Evolutionary conservation across 2,113 vertebrate genomes (phyloP), one percentile per base, ranked within the genome.

Genomic region (Caranx ignobilis): DNA sequence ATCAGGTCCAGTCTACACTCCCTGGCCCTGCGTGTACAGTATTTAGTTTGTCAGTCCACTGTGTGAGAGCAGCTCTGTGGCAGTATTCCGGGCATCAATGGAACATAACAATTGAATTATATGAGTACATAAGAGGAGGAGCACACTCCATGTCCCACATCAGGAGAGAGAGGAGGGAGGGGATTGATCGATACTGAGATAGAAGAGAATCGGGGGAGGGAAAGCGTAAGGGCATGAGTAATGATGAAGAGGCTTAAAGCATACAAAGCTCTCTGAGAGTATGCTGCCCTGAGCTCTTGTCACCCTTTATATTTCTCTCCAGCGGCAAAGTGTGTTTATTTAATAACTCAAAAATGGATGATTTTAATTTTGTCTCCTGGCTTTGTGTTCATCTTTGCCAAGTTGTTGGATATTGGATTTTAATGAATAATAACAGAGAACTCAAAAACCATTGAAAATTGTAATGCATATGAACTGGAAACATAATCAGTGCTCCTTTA

Each of bases 161-260:
- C 18, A 15, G 41, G 50, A 64, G 63, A 41, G 37, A 34, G 48
- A 76, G 26, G 26, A 37, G 32, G 66, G 79, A 77, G 48, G 26
- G 55, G 69, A 72, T 39, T 41, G 45, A 87, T 82, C 85, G 21
- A 83, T 87, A 69, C 1, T 0, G 57, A 32, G 54, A 32, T 6
- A 18, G 12, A 59, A 52, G 16, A 59, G 61, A 71, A 21, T 1
- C 55, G 18, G 65, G 39, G 67, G 1, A 47, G 48, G 18, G 56
- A 39, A 11, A 1, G 41, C 54, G 68, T 67, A 43, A 31, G 31
- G 39, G 70, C 21, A 48, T 18, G 67, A 77, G 59, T 18, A 50
- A 75, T 90, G 84, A 75, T 66, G 59, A 74, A 43, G 86, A 66
- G 6, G 43, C 50, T 76, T 39, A 56, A 60, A 43, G 56, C 3